Base-by-base conservation (phyloP, 2,797 vertebrate species). In the Eutrigla gurnardus region DNA sequence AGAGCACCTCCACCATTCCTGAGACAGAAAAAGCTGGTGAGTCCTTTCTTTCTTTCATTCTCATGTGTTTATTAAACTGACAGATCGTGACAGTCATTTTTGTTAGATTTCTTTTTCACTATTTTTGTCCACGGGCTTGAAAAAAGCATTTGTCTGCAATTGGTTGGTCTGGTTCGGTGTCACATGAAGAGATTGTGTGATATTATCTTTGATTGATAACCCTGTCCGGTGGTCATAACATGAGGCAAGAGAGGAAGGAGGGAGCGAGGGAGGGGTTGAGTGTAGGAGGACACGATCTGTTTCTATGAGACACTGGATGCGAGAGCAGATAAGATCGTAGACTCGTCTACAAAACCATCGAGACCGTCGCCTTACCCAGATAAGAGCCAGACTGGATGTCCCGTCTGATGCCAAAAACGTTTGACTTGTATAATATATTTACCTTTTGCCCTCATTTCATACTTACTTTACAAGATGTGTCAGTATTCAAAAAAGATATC, bases 1-100 rank as follows among this genome's bases (percentile, higher is more conserved):
- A 95, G 94, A 88, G 39, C 59, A 75, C 71, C 7, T 64, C 82
- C 11, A 10, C 73, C n/a, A 13, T 89, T 61, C 80, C 84, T 32
- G 91, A 93, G 64, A 93, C 87, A 77, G 83, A 88, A 84, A 86
- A 85, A 82, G 91, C 87, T 33, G 94, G 94, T 95, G 81, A 90
- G 94, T 90, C 4, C 6, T 74, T 66, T 40, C 61, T 68, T 36
- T 69, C n/a, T 74, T 42, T 58, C 5, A 5, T 52, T 67, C 0
- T 39, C 35, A 8, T 25, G 3, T 62, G 5, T 59, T 64, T 25
- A 10, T 39, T 73, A 70, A 42, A 36, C 33, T 70, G 25, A 43
- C 9, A 58, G 18, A 50, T 72, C 39, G 36, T 37, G 15, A 62
- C 3, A 7, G 4, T 35, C 5, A 7, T 0, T 53, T 18, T 33